A percentile compares a stretch with the other conserved stretches of the same genome.
Evolutionary conservation across 1,140 invertebrate genomes (phyloP).

Genomic region (Trialeurodes vaporariorum): DNA sequence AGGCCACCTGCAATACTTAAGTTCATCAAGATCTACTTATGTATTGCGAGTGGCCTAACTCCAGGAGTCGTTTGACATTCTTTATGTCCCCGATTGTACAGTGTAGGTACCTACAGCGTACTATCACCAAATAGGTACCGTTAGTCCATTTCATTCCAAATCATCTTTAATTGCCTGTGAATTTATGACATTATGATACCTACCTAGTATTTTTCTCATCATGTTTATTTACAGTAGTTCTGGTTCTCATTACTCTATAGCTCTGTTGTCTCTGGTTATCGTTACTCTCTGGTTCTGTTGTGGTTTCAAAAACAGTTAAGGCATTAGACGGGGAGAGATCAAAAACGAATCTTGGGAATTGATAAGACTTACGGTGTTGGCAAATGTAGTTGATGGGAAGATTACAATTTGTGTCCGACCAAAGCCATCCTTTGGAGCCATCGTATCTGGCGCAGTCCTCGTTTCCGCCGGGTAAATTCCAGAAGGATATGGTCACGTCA

Average conservation of each 20-base stretch:
- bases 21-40: no score
- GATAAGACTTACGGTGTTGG: slow-evolving; percentile 72
- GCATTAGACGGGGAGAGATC: neutral
- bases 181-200: no score
- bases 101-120: no score
- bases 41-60: no score
- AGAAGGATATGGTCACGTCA: slow-evolving; percentile 82
- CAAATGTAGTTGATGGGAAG: slow-evolving; percentile 81
- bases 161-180: no score
- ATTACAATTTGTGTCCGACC: slow-evolving; percentile 85
- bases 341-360: slow-evolving; percentile 1
- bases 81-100: no score
- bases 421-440: slow-evolving; percentile 86
- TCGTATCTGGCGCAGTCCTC: slow-evolving; percentile 84
- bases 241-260: neutral
- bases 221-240: neutral
- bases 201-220: no score
- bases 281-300: neutral
- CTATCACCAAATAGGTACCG: no score
- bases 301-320: neutral
- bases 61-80: no score
- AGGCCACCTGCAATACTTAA: no score
- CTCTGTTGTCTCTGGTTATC: neutral
- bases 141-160: no score
- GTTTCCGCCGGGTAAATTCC: slow-evolving; percentile 72